phyloP scores from a whole-genome alignment of 2,888 invertebrate genomes.

The Tiphia femorata region DNA sequence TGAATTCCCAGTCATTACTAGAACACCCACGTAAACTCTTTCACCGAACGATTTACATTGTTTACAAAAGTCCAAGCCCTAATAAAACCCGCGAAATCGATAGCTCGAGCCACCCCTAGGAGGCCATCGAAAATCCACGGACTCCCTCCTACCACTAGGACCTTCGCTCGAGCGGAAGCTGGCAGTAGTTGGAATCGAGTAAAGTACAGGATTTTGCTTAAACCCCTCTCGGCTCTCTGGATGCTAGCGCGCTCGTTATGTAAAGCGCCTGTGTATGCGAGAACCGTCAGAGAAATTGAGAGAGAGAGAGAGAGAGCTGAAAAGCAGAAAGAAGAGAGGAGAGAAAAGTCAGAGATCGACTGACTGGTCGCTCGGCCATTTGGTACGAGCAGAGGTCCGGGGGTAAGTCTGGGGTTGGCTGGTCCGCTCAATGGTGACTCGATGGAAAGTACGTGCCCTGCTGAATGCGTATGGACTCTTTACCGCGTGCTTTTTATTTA shows the following conservation, averaged over 20 bases:
- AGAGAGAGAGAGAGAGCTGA: background rate
- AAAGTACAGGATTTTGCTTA: slow-evolving; percentile 6
- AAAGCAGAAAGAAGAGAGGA: background rate
- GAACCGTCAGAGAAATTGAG: background rate
- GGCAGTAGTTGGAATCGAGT: slow-evolving; percentile 6
- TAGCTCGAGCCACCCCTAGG: no score
- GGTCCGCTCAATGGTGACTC: slow-evolving; percentile 7
- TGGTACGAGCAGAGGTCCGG: background rate
- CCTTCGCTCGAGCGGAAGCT: no score
- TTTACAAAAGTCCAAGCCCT: no score
- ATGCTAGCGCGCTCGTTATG: background rate
- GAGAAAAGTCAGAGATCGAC: background rate
- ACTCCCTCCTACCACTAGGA: no score
- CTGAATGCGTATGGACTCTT: slow-evolving; percentile 1
- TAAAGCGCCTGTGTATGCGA: background rate
- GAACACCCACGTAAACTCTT: no score
- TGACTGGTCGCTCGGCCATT: no score
- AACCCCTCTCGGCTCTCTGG: slow-evolving; percentile 3
- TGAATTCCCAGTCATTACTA: no score
- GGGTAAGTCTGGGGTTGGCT: background rate
- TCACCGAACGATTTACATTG: no score
- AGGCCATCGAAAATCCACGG: no score
- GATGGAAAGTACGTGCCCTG: background rate
- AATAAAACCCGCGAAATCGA: no score
- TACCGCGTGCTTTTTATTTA: slow-evolving; percentile 13